These are phyloP conservation scores for Choristoneura fumiferana DNA, from an alignment of 1,140 invertebrate genomes.

Conservation along the genomic window DNA sequence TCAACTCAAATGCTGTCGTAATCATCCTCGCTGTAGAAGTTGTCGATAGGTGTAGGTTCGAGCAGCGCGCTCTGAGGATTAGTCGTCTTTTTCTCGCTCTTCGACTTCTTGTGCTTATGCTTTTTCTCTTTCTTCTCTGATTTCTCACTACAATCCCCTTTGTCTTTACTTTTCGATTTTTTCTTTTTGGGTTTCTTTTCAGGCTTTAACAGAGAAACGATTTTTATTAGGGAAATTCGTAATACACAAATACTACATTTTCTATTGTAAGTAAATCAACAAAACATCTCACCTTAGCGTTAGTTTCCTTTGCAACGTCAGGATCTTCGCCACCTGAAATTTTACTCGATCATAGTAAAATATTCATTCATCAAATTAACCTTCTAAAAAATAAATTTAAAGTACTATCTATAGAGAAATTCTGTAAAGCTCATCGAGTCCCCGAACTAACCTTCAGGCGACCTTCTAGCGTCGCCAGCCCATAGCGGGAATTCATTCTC, in stretches of 20 bases:
- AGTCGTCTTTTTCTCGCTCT: conserved; percentile 47
- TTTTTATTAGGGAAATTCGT: too few relatives aligned
- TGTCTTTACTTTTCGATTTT: conserved; percentile 74
- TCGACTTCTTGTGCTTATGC: conserved; percentile 66
- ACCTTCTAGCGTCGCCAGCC: conserved; percentile 69
- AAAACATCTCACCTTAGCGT: conserved; percentile 47
- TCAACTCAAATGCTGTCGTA: conserved; percentile 61
- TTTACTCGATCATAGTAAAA: too few relatives aligned
- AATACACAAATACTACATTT: not conserved
- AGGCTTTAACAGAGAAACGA: conserved; percentile 25
- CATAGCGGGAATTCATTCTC: conserved; percentile 57
- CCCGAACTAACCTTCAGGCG: conserved; percentile 74
- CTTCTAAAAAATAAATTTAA: too few relatives aligned
- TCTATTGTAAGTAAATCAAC: conserved; percentile 3
- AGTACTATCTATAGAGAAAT: too few relatives aligned
- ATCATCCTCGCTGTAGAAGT: conserved; percentile 61
- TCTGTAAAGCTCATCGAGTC: too few relatives aligned
- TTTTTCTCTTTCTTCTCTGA: conserved; percentile 70
- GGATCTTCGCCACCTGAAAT: conserved; percentile 65
- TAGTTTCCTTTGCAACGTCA: conserved; percentile 48
- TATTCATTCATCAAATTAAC: too few relatives aligned
- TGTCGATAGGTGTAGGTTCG: conserved; percentile 30
- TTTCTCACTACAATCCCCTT: conserved; percentile 60
- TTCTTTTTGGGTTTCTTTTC: conserved; percentile 77
- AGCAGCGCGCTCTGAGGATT: conserved; percentile 60